These are phyloP conservation scores for Stictonetta naevosa DNA, from an alignment of 2,113 vertebrate species.

Conservation along the genomic window DNA sequence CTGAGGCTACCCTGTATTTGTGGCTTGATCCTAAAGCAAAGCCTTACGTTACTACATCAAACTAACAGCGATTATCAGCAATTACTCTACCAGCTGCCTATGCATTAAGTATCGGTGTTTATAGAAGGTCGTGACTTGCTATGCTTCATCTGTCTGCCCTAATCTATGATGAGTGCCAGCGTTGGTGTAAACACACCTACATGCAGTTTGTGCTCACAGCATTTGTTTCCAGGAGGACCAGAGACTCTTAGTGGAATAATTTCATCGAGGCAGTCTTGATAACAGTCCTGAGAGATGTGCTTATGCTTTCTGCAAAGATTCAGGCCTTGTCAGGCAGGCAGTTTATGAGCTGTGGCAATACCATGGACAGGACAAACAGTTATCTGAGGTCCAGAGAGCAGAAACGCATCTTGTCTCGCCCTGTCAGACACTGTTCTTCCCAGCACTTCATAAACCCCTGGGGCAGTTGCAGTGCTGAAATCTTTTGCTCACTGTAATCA, in stretches of 20 bases:
- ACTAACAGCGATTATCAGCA: background rate
- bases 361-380: background rate
- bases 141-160: background rate
- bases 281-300: background rate
- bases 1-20: background rate
- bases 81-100: background rate
- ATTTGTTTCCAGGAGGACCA: background rate
- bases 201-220: background rate
- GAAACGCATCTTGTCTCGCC: background rate
- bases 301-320: background rate
- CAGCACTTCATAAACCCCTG: background rate
- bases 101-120: constrained; percentile 6
- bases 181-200: background rate
- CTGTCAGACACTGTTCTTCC: background rate
- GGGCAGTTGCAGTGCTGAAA: background rate
- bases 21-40: background rate
- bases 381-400: background rate
- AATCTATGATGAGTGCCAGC: background rate
- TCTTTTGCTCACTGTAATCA: background rate
- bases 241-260: background rate
- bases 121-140: background rate
- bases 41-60: background rate
- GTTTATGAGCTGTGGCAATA: fast-evolving
- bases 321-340: background rate
- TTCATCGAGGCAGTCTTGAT: background rate